These are phyloP conservation scores for Drosophila chauvacae DNA, from an alignment of 1,140 invertebrate genomes.

Conservation along the genomic window DNA sequence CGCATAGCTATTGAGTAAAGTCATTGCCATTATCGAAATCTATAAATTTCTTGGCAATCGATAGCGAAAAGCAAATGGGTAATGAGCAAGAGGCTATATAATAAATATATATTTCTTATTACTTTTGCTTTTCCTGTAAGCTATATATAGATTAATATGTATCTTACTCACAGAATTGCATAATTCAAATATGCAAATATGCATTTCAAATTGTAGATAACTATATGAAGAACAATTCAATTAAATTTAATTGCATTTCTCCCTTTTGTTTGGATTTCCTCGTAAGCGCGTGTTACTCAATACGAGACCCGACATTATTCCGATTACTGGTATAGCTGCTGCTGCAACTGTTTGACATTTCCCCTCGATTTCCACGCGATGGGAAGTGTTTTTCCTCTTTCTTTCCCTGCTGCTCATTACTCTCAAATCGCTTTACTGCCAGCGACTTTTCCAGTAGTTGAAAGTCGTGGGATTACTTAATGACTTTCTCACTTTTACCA, in stretches of 20 bases:
- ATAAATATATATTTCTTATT: neutral
- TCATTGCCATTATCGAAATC: slow-evolving; percentile 6
- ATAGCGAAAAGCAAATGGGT: neutral
- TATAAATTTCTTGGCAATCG: slow-evolving; percentile 18
- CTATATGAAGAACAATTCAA: slow-evolving; percentile 14
- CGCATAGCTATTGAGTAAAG: neutral
- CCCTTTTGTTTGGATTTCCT: slow-evolving; percentile 31
- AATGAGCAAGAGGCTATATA: neutral
- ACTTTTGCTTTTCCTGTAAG: slow-evolving; percentile 6
- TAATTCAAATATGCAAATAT: neutral
- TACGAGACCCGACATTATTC: slow-evolving; percentile 28
- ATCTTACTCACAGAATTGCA: slow-evolving; percentile 13
- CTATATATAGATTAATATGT: slow-evolving; percentile 3
- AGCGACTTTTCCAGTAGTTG: slow-evolving; percentile 51
- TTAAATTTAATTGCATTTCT: slow-evolving; percentile 39
- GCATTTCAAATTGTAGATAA: slow-evolving; percentile 10
- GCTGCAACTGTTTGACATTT: slow-evolving; percentile 43
- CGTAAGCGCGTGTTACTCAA: slow-evolving; percentile 35
- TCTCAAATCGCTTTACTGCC: slow-evolving; percentile 24
- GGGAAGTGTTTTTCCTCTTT: slow-evolving; percentile 36
- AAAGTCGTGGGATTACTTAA: slow-evolving; percentile 55
- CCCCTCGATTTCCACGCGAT: slow-evolving; percentile 25
- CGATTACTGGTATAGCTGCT: slow-evolving; percentile 41
- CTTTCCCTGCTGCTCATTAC: slow-evolving; percentile 32
- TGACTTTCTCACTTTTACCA: slow-evolving; percentile 54